These are phyloP conservation scores for Synergus laeviventris DNA, from an alignment of 2,888 invertebrate species.

Conservation along the genomic window DNA sequence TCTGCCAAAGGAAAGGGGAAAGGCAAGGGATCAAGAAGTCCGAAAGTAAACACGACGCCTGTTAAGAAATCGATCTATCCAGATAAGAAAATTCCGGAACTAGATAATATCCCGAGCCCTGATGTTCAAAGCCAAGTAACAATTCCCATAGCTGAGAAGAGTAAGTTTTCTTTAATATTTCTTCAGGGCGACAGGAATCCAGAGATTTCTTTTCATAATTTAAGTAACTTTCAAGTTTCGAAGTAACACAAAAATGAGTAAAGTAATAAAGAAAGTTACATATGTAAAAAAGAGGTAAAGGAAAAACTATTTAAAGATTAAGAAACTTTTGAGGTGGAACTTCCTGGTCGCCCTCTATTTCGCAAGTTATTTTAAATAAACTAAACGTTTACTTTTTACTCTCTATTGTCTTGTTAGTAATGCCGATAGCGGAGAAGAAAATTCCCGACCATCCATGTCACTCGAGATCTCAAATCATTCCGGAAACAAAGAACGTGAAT, in stretches of 20 bases:
- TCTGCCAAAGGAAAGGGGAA: constrained; percentile 53
- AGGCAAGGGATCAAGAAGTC: constrained; percentile 49
- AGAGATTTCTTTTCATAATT: too few relatives aligned
- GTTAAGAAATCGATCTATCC: constrained; percentile 10
- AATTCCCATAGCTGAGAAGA: constrained; percentile 38
- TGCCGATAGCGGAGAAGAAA: constrained; percentile 17
- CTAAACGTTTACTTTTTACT: not conserved
- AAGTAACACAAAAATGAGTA: too few relatives aligned
- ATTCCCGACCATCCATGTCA: constrained; percentile 8
- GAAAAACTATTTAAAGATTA: not conserved
- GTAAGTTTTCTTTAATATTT: constrained; percentile 18
- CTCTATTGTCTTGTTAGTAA: not conserved
- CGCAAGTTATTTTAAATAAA: not conserved
- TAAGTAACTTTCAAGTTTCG: too few relatives aligned
- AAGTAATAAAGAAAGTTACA: not conserved
- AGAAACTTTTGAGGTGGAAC: too few relatives aligned
- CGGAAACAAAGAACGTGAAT: not conserved
- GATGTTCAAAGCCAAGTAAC: not conserved
- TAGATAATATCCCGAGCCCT: constrained; percentile 46
- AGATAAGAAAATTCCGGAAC: constrained; percentile 49
- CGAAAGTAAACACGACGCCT: constrained; percentile 17
- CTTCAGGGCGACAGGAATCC: too few relatives aligned
- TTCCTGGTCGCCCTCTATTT: not conserved
- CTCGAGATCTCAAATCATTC: not conserved
- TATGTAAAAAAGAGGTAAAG: not conserved